Conservation (phyloP, 2,888 invertebrate species). For the Patella ulyssiponensis region DNA sequence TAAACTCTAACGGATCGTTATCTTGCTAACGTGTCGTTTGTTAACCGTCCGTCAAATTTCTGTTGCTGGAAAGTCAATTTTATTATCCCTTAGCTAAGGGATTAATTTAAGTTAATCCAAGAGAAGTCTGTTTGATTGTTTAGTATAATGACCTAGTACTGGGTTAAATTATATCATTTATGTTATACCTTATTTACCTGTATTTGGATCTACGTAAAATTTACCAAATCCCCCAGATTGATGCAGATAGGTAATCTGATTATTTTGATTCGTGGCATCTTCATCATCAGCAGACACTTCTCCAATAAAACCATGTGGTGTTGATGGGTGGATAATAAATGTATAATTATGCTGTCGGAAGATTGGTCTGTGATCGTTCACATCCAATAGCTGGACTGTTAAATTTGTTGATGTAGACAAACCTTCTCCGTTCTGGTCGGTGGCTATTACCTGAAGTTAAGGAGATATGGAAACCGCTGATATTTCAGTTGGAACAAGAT, state of each 20-base stretch:
- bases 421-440: conserved; percentile 37
- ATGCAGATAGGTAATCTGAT: conserved; percentile 22
- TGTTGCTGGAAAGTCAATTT: no score
- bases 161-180: no score
- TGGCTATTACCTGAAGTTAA: conserved; percentile 32
- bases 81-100: no score
- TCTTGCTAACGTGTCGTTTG: no score
- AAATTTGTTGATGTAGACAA: conserved; percentile 28
- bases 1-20: no score
- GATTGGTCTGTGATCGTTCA: conserved; percentile 37
- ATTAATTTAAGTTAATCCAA: no score
- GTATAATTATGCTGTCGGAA: conserved; percentile 22
- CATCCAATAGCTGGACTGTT: conserved; percentile 32
- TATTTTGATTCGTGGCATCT: conserved; percentile 25
- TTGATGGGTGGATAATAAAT: conserved; percentile 4
- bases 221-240: conserved; percentile 36
- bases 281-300: conserved; percentile 25
- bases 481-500: no score
- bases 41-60: no score
- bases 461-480: no score
- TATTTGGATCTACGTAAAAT: conserved; percentile 37
- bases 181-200: conserved; percentile 28
- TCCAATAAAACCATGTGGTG: conserved; percentile 3
- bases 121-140: no score
- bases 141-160: no score